Percentiles rank a stretch among this genome's conserved stretches.
Conservation (phyloP, 1,140 invertebrate genomes). For the Chrysomallon squamiferum region DNA sequence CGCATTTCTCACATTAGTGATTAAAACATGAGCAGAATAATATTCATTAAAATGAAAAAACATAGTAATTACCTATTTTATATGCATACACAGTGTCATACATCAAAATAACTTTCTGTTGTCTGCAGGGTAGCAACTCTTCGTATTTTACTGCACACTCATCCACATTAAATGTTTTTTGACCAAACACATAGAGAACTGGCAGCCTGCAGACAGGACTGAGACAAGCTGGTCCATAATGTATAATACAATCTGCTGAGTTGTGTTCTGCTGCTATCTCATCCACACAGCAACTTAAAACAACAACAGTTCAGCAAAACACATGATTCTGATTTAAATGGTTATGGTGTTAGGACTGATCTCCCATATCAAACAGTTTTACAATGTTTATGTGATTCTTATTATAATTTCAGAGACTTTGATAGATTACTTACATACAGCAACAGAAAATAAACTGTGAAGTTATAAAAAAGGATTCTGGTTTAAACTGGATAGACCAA, state of each 20-base stretch:
- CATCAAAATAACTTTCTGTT: slow-evolving; percentile 71
- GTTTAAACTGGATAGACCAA: too few relatives aligned
- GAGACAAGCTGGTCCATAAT: slow-evolving; percentile 90
- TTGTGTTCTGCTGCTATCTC: slow-evolving; percentile 86
- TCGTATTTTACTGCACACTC: slow-evolving; percentile 43
- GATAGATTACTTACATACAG: too few relatives aligned
- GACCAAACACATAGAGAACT: slow-evolving; percentile 68
- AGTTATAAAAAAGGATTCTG: too few relatives aligned
- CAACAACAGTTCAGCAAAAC: not conserved
- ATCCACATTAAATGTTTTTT: slow-evolving; percentile 34
- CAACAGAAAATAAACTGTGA: too few relatives aligned
- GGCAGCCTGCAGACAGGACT: slow-evolving; percentile 72
- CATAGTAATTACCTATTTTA: slow-evolving; percentile 70
- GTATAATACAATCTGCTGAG: slow-evolving; percentile 84
- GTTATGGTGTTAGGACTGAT: too few relatives aligned
- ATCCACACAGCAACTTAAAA: slow-evolving; percentile 88
- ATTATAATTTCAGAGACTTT: too few relatives aligned
- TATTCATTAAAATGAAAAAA: too few relatives aligned
- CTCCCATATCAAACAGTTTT: too few relatives aligned
- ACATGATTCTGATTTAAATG: too few relatives aligned
- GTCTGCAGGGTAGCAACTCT: slow-evolving; percentile 29
- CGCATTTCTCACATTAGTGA: too few relatives aligned
- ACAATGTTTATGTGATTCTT: too few relatives aligned
- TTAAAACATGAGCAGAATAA: too few relatives aligned
- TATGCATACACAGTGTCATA: slow-evolving; percentile 78